These are phyloP conservation scores for Hyposmocoma kahamanoa DNA, from an alignment of 1,140 invertebrate species.

Conservation along the genomic window DNA sequence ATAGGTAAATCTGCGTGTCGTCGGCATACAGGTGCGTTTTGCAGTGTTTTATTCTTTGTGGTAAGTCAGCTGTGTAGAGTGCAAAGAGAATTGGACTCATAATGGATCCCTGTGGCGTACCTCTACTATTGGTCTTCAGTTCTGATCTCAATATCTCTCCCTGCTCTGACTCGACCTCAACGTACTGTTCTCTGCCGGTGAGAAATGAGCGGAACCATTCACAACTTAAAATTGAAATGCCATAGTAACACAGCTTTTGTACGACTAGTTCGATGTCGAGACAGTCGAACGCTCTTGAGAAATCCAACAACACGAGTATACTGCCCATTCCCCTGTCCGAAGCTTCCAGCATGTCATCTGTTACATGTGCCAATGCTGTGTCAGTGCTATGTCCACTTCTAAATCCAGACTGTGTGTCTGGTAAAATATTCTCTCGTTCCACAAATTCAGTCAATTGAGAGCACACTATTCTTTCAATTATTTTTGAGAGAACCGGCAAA, in stretches of 20 bases:
- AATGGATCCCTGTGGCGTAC: slow-evolving; percentile 23
- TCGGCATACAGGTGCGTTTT: slow-evolving; percentile 28
- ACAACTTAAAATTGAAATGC: slow-evolving; percentile 1
- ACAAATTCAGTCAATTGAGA: slow-evolving; percentile 11
- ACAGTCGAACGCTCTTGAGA: slow-evolving; percentile 26
- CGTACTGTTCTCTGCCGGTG: slow-evolving; percentile 6
- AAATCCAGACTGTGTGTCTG: not conserved
- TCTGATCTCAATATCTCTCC: not conserved
- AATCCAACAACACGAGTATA: slow-evolving; percentile 16
- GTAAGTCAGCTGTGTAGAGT: slow-evolving; percentile 14
- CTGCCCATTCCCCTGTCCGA: not conserved
- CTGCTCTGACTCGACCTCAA: not conserved
- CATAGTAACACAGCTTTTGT: slow-evolving; percentile 4
- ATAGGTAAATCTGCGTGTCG: slow-evolving; percentile 21
- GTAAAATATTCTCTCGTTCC: slow-evolving; percentile 10
- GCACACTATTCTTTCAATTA: slow-evolving; percentile 15
- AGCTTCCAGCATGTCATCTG: slow-evolving; percentile 12
- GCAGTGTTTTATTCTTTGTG: slow-evolving; percentile 7
- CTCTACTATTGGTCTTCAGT: not conserved
- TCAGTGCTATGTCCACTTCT: slow-evolving; percentile 6
- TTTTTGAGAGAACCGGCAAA: slow-evolving; percentile 18
- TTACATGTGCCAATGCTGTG: slow-evolving; percentile 14
- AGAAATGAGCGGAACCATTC: slow-evolving; percentile 11
- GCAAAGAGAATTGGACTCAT: slow-evolving; percentile 17
- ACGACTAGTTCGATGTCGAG: slow-evolving; percentile 7